Evolutionary conservation across 2,888 invertebrate genomes (phyloP), one percentile per base, ranked within the genome.

Genomic region (Dasysyrphus albostriatus): DNA sequence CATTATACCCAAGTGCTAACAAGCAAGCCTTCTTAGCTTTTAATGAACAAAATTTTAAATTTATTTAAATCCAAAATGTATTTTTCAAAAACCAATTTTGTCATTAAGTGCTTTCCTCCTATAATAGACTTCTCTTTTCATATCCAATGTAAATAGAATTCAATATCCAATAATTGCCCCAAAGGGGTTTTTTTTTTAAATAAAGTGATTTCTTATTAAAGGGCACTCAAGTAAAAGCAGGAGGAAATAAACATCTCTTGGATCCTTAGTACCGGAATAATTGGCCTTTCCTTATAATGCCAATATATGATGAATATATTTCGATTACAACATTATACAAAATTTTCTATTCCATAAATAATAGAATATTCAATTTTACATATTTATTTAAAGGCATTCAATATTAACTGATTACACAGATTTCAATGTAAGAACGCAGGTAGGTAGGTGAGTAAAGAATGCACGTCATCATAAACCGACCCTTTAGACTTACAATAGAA

Each of bases 341-440:
- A 37, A 79, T 79, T 51, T 29, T 76, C 10, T 61, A 84, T 84
- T 80, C 80, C 47, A 81, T 84, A 34, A 84, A 76, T 84, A 84
- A n/a, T 73, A 51, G 72, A 78, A 78, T 16, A 63, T 61, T 69
- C 67, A 83, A 42, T 61, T 39, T 65, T 44, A 54, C 39, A 76
- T 67, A 61, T 73, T 70, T 65, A 44, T 73, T 70, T 65, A 37
- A 72, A 84, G 24, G 58, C 75, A 51, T 72, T 49, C 70, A 80
- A 76, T 75, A 75, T 72, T 76, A 76, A 76, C 76, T 76, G 76
- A 63, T 56, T 54, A 16, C 61, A 44, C 47, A 69, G 67, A 69
- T 44, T 56, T 4, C 16, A 42, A 42, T 56, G 56, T 39, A 56
- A 63, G 51, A 49, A 29, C 6, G 16, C 2, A 24, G 24, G 2